These are phyloP conservation scores for Dasypus novemcinctus DNA, from an alignment of 2,113 vertebrate genomes.

Conservation along the genomic window DNA sequence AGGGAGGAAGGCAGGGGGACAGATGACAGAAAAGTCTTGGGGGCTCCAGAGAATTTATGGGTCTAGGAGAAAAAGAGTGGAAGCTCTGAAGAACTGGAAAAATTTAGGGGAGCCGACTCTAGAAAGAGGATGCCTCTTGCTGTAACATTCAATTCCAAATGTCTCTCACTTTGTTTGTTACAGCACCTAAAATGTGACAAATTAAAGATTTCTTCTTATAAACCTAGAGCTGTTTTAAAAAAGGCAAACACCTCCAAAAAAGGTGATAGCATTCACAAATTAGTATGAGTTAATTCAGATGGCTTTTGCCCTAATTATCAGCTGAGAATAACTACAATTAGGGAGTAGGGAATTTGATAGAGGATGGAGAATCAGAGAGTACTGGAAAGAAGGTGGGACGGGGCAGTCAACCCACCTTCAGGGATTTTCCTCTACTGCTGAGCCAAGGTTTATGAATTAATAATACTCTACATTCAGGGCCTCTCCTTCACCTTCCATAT, in stretches of 20 bases:
- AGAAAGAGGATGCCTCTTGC: not conserved
- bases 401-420: not conserved
- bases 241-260: not conserved
- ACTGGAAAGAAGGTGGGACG: not conserved
- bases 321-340: not conserved
- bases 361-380: not conserved
- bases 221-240: not conserved
- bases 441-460: not conserved
- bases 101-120: not conserved
- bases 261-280: not conserved
- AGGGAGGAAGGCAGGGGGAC: not conserved
- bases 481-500: not conserved
- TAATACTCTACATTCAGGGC: not conserved
- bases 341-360: not conserved
- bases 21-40: not conserved
- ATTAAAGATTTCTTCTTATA: not conserved
- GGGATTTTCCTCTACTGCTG: not conserved
- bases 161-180: not conserved
- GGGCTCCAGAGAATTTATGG: not conserved
- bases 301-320: not conserved
- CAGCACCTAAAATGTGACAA: not conserved
- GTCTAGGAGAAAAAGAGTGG: not conserved
- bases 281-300: not conserved
- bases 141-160: not conserved
- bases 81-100: not conserved